A percentile compares a stretch with the other conserved stretches of the same genome.
Conservation (phyloP, 2,113 vertebrate genomes). For the Psittacus erithacus region DNA sequence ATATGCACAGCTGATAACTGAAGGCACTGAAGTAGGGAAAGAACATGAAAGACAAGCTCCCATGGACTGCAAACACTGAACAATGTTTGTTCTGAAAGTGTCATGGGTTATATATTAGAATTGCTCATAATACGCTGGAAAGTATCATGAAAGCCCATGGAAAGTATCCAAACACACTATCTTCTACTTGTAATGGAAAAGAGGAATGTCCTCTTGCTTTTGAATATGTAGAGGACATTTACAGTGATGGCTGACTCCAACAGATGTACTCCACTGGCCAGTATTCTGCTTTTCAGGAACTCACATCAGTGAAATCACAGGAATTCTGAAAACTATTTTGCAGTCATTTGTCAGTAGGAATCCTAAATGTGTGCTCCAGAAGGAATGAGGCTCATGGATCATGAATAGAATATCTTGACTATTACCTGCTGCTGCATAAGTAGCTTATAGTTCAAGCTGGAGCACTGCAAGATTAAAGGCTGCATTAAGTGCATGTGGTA, state of each 20-base stretch:
- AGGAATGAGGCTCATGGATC: background rate
- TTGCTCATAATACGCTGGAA: background rate
- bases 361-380: background rate
- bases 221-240: background rate
- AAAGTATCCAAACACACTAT: background rate
- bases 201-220: background rate
- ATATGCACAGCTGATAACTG: background rate
- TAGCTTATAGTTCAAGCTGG: background rate
- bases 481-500: background rate
- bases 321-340: background rate
- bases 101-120: background rate
- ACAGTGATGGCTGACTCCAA: background rate
- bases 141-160: background rate
- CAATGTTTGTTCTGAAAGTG: background rate
- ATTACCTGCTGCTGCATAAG: background rate
- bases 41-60: background rate
- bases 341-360: background rate
- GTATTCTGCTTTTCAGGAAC: background rate
- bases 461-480: background rate
- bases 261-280: background rate
- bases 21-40: background rate
- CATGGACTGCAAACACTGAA: background rate
- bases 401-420: background rate
- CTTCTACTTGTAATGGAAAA: background rate
- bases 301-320: background rate